Conservation (phyloP, 2,888 invertebrate species). For the Melipona bicolor region DNA sequence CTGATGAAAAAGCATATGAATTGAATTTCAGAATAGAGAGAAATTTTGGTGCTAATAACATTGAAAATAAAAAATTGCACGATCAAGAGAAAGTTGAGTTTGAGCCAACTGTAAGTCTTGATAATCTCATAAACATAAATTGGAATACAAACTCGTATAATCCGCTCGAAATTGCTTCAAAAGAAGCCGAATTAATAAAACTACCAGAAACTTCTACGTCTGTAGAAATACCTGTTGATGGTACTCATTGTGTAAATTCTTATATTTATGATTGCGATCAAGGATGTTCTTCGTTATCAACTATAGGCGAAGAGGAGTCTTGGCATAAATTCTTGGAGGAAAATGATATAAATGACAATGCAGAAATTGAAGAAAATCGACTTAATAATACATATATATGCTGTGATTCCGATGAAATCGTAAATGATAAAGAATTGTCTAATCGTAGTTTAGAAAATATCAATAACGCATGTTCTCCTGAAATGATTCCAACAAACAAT, state of each 20-base stretch:
- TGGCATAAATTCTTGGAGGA: not conserved
- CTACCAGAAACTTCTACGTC: not conserved
- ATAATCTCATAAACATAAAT: not conserved
- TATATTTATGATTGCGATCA: not conserved
- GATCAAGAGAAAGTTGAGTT: not conserved
- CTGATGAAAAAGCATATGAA: constrained; percentile 2
- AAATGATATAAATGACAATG: not conserved
- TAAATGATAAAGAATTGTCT: constrained; percentile 1
- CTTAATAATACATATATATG: constrained; percentile 4
- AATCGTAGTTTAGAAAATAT: not conserved
- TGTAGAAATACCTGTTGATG: not conserved
- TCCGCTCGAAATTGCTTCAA: not conserved
- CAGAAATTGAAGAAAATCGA: not conserved
- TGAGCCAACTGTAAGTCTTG: not conserved
- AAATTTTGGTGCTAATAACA: not conserved
- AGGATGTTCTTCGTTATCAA: not conserved
- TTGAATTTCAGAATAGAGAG: constrained; percentile 59
- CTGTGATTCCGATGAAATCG: not conserved
- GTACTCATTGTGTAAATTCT: not conserved
- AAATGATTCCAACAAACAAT: not conserved
- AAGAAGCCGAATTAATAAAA: not conserved
- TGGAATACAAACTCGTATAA: not conserved
- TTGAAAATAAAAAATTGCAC: not conserved
- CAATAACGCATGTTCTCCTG: too few species aligned
- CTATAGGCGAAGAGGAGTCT: constrained; percentile 30